Evolutionary conservation across 2,888 invertebrate species (phyloP), one percentile per base, ranked within the genome.

Genomic region (Habroteleia sp.): DNA sequence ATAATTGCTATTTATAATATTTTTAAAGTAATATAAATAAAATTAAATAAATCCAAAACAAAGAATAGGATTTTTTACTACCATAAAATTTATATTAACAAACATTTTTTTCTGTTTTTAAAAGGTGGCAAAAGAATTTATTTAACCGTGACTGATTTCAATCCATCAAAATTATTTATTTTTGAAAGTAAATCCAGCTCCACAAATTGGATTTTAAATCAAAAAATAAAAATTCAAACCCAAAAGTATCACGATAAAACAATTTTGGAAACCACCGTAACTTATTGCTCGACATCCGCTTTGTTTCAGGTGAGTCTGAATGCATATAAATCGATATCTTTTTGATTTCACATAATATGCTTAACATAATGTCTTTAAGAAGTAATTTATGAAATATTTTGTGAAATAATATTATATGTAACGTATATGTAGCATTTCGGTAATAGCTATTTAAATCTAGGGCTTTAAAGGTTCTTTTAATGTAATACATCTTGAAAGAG

Each of bases 281-380:
- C 77, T 69, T 80, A 76, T n/a, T 75, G 69, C 2, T 77, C 72
- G 33, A 80, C 71, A 14, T 81, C 81, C n/a, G 74, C 80, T 8
- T 25, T 83, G 10, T 83, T 82, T 78, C 84, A 83, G 60, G 83
- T 83, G 71, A 81, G 81, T 78, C 58, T 10, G 2, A 33, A 48
- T 27, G 27, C 17, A 3, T 20, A 23, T 17, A 42, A 20, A 3
- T n/a, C n/a, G n/a, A n/a, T n/a, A n/a, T n/a, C n/a, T n/a, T n/a
- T n/a, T n/a, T n/a, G n/a, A n/a, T n/a, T n/a, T n/a, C n/a, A n/a
- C n/a, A n/a, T n/a, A n/a, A n/a, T n/a, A n/a, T n/a, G n/a, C n/a
- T n/a, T n/a, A n/a, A n/a, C n/a, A n/a, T n/a, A n/a, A n/a, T n/a
- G n/a, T n/a, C n/a, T n/a, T n/a, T n/a, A n/a, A n/a, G n/a, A n/a